phyloP scores from a whole-genome alignment of 37 sponge, comb jelly and placozoan genomes.

The Oopsacas minuta region DNA sequence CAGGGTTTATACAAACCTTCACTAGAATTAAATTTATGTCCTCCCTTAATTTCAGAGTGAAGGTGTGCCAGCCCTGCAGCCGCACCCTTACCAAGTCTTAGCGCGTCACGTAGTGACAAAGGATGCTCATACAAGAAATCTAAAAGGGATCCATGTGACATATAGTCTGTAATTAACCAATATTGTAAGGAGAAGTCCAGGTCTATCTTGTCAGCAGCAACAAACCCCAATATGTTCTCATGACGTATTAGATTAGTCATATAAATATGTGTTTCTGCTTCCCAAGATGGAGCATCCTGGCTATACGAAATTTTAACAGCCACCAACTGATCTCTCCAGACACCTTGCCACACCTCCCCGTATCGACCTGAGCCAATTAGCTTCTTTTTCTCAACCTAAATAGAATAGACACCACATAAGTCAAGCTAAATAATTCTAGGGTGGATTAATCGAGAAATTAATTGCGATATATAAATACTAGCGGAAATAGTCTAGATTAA shows the following conservation, averaged over 20 bases:
- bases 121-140: background rate
- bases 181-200: background rate
- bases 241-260: background rate
- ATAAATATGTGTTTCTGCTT: background rate
- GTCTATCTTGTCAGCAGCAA: background rate
- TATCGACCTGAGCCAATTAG: background rate
- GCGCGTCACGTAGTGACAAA: background rate
- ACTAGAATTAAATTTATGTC: background rate
- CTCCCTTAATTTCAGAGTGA: background rate
- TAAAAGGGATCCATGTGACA: background rate
- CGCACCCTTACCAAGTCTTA: background rate
- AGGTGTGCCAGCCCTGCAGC: background rate
- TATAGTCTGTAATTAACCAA: background rate
- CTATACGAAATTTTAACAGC: background rate
- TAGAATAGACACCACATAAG: no score
- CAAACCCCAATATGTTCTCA: background rate
- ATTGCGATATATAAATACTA: no score
- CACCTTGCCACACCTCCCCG: background rate
- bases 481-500: no score
- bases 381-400: background rate
- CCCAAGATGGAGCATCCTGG: background rate
- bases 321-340: background rate
- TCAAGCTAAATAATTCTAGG: no score
- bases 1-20: background rate
- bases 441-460: no score